A percentile compares a stretch with the other conserved stretches of the same genome.
phyloP scores from a whole-genome alignment of 2,888 invertebrate genomes.

The Caenorhabditis doughertyi region DNA sequence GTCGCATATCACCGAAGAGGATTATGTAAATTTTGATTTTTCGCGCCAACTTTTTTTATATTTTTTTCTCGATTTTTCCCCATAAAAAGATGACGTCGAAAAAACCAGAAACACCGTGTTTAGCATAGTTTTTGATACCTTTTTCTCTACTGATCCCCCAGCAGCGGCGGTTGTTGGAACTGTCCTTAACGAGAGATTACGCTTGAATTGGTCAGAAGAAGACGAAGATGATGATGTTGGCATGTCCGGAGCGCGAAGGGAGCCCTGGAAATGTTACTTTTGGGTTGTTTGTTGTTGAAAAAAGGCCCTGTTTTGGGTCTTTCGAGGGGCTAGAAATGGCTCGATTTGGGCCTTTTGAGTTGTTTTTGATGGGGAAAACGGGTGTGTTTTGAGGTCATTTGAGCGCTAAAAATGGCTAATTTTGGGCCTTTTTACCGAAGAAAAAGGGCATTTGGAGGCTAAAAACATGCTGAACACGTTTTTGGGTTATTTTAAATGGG shows the following conservation, averaged over 20 bases:
- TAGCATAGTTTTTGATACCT: conserved; percentile 45
- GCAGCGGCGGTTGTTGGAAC: not conserved
- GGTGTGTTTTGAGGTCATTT: too few relatives aligned
- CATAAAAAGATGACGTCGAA: not conserved
- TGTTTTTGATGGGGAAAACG: too few relatives aligned
- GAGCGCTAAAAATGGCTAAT: too few relatives aligned
- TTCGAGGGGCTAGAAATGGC: too few relatives aligned
- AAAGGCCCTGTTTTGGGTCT: conserved; percentile 73
- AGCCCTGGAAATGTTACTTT: conserved; percentile 66
- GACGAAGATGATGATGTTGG: too few relatives aligned
- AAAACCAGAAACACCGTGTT: not conserved
- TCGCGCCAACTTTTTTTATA: not conserved
- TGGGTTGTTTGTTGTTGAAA: not conserved
- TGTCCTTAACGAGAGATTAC: conserved; percentile 83
- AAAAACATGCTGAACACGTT: too few relatives aligned
- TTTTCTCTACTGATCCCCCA: conserved; percentile 28
- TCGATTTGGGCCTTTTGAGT: too few relatives aligned
- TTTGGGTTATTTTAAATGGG: too few relatives aligned
- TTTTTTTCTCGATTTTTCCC: too few relatives aligned
- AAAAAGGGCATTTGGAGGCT: too few relatives aligned
- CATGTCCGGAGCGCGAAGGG: conserved; percentile 74
- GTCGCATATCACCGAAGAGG: not conserved
- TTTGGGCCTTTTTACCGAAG: too few relatives aligned
- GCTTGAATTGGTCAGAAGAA: conserved; percentile 69
- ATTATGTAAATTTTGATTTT: conserved; percentile 39